These are phyloP conservation scores for Sturmia bella DNA, from an alignment of 2,888 invertebrate species.

Conservation along the genomic window DNA sequence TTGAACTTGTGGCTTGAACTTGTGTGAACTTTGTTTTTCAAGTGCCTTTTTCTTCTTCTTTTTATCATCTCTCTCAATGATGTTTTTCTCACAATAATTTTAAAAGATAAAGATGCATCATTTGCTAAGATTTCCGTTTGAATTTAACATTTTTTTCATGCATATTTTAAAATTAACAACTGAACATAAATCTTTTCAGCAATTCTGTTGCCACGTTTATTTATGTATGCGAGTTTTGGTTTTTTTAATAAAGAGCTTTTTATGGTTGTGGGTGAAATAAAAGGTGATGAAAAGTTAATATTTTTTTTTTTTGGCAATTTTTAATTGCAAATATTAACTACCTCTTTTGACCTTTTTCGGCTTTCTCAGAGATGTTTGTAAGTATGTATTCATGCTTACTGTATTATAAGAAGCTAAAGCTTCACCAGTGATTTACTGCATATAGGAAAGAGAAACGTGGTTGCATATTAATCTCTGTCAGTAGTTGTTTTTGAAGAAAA, in stretches of 20 bases:
- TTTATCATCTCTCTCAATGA: background rate
- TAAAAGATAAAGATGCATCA: conserved; percentile 40
- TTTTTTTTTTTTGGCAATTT: too few species aligned
- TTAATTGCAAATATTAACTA: too few species aligned
- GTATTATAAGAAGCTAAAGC: too few species aligned
- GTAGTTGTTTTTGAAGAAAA: too few species aligned
- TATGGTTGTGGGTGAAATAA: background rate
- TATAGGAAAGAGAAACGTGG: too few species aligned
- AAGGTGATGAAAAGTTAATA: background rate
- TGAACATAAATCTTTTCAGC: conserved; percentile 21
- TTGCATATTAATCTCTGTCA: too few species aligned
- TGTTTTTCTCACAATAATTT: conserved; percentile 62
- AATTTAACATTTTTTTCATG: conserved; percentile 10
- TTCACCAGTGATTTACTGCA: too few species aligned
- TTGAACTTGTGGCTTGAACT: conserved; percentile 66
- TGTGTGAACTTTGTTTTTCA: conserved; percentile 49
- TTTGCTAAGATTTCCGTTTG: conserved; percentile 28
- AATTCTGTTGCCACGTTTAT: background rate
- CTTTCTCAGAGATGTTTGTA: too few species aligned
- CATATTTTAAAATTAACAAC: conserved; percentile 11
- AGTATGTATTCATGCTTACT: too few species aligned
- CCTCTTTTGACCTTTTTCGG: too few species aligned
- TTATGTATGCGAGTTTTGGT: background rate
- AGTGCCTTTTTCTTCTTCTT: background rate
- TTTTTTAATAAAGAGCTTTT: background rate